Conservation (phyloP, 2,888 invertebrate genomes). For the Girardia tigrina region DNA sequence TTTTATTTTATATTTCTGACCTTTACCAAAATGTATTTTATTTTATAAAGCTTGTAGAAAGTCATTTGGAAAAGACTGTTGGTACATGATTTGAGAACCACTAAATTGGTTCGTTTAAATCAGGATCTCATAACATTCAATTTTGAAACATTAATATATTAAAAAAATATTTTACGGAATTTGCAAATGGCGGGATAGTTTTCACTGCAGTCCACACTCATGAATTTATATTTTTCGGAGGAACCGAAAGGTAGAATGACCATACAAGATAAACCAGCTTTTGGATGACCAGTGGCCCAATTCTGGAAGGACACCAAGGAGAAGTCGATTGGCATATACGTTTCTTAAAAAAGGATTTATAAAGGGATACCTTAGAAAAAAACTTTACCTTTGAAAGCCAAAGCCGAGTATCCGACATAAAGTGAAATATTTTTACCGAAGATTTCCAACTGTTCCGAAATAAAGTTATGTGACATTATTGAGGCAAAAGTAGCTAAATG, state of each 20-base stretch:
- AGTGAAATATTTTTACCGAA: not conserved
- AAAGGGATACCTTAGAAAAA: not conserved
- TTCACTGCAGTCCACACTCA: not conserved
- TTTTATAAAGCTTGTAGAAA: no score
- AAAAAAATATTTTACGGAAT: no score
- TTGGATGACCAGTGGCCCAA: not conserved
- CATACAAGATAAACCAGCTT: not conserved
- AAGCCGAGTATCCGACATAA: not conserved
- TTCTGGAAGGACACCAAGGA: not conserved
- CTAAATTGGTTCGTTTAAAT: no score
- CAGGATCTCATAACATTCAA: no score
- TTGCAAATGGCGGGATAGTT: not conserved
- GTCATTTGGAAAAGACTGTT: no score
- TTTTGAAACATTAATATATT: no score
- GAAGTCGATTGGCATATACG: not conserved
- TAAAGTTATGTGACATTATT: no score
- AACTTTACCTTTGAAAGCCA: not conserved
- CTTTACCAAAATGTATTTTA: no score
- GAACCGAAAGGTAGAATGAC: not conserved
- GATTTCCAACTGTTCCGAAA: not conserved
- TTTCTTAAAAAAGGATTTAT: not conserved
- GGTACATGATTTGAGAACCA: no score
- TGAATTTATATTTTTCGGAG: not conserved
- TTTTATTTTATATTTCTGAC: no score
- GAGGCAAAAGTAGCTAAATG: not conserved